Percentiles rank a stretch among this genome's conserved stretches.
Evolutionary conservation across 1,140 invertebrate genomes (phyloP).

Genomic region (Euwallacea fornicatus): DNA sequence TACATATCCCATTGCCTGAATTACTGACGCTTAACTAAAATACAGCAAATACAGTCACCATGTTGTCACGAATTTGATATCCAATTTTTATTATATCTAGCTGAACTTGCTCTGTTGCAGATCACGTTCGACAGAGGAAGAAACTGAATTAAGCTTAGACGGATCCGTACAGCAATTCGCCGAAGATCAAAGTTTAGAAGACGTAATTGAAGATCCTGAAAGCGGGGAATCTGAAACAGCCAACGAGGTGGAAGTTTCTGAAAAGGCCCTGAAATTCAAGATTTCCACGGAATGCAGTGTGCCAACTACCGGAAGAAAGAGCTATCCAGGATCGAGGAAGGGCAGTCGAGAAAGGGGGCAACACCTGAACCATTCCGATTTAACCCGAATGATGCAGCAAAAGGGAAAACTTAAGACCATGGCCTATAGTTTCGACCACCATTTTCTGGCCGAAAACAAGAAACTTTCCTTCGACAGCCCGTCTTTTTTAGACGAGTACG

Average conservation of each 20-base stretch:
- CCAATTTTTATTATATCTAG: not conserved
- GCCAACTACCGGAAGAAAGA: constrained; percentile 57
- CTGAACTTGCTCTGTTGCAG: constrained; percentile 35
- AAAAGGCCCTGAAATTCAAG: constrained; percentile 74
- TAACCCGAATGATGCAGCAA: constrained; percentile 46
- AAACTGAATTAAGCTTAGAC: constrained; percentile 41
- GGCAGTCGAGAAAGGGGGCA: constrained; percentile 59
- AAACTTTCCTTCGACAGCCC: constrained; percentile 51
- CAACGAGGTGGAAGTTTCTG: constrained; percentile 75
- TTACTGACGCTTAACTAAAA: not conserved
- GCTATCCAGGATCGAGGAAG: constrained; percentile 63
- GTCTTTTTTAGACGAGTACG: constrained; percentile 51
- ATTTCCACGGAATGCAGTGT: constrained; percentile 68
- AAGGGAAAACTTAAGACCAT: constrained; percentile 48
- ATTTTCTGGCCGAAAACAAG: constrained; percentile 48
- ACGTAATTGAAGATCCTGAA: constrained; percentile 63
- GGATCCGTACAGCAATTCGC: constrained; percentile 49
- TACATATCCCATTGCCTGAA: too few relatives aligned
- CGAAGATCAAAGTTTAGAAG: constrained; percentile 60
- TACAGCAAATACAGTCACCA: too few relatives aligned
- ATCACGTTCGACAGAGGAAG: constrained; percentile 52
- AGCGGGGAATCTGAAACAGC: constrained; percentile 67
- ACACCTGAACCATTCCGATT: constrained; percentile 48
- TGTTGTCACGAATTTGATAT: not conserved
- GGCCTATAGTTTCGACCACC: constrained; percentile 52